Conservation (phyloP, 2,113 vertebrate genomes). For the Sporophila hypoxantha region DNA sequence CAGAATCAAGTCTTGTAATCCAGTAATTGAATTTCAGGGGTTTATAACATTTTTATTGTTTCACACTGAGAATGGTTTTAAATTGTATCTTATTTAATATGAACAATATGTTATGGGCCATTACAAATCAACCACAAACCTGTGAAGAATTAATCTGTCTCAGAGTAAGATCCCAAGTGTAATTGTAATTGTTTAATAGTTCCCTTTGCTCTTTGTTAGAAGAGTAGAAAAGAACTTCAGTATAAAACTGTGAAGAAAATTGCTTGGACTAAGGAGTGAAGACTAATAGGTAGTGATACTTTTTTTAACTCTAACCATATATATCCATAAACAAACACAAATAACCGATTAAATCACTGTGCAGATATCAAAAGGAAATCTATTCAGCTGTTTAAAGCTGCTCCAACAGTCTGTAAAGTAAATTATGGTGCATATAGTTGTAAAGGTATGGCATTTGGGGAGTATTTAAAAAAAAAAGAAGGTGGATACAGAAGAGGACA, state of each 20-base stretch:
- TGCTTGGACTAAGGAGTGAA: background rate
- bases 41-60: conserved; percentile 25
- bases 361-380: background rate
- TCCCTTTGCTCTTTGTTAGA: conserved; percentile 22
- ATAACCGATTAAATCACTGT: conserved; percentile 15
- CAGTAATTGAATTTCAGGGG: background rate
- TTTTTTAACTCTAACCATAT: conserved; percentile 10
- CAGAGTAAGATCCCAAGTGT: conserved; percentile 14
- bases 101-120: conserved; percentile 18
- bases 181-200: conserved; percentile 40
- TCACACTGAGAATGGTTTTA: background rate
- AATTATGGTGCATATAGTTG: background rate
- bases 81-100: conserved; percentile 25
- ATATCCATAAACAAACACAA: conserved; percentile 2
- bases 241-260: conserved; percentile 14
- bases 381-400: conserved; percentile 10
- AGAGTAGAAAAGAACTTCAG: conserved; percentile 16
- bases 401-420: background rate
- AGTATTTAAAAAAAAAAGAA: background rate
- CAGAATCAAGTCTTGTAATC: background rate
- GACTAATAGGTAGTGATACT: conserved; percentile 11
- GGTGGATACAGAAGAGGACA: background rate
- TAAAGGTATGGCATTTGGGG: background rate
- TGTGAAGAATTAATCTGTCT: conserved; percentile 45
- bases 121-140: conserved; percentile 43